Evolutionary conservation across 2,113 vertebrate species (phyloP).

Genomic region (Poeciliopsis occidentalis): DNA sequence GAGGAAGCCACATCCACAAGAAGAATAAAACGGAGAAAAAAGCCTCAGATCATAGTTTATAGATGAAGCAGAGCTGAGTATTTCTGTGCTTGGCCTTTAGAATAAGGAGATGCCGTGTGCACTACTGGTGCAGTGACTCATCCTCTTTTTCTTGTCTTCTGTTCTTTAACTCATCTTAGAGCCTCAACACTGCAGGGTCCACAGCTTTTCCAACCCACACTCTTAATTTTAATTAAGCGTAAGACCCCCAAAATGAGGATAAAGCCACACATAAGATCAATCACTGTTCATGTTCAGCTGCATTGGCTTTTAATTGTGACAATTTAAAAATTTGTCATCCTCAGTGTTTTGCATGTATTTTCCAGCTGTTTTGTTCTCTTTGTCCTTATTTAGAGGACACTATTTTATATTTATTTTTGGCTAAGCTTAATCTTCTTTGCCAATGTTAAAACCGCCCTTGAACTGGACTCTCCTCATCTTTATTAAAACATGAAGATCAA

Average conservation of each 20-base stretch:
- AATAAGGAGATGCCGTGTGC: conserved; percentile 32
- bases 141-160: conserved; percentile 25
- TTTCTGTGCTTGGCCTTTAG: conserved; percentile 45
- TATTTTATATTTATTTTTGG: too few relatives aligned
- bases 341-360: too few relatives aligned
- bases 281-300: neutral
- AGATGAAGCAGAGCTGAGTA: conserved; percentile 43
- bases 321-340: too few relatives aligned
- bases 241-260: neutral
- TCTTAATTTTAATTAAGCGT: neutral
- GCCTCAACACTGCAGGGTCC: neutral
- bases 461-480: too few relatives aligned
- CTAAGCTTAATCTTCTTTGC: too few relatives aligned
- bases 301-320: too few relatives aligned
- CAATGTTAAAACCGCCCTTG: too few relatives aligned
- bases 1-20: conserved; percentile 30
- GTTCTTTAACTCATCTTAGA: conserved; percentile 31
- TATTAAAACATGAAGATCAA: too few relatives aligned
- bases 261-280: neutral
- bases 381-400: too few relatives aligned
- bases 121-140: conserved; percentile 48
- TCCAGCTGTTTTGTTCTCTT: too few relatives aligned
- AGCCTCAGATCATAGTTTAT: conserved; percentile 57
- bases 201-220: neutral
- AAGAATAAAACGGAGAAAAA: neutral